phyloP scores from a whole-genome alignment of 2,888 invertebrate genomes.

The Ochropleura leucogaster region DNA sequence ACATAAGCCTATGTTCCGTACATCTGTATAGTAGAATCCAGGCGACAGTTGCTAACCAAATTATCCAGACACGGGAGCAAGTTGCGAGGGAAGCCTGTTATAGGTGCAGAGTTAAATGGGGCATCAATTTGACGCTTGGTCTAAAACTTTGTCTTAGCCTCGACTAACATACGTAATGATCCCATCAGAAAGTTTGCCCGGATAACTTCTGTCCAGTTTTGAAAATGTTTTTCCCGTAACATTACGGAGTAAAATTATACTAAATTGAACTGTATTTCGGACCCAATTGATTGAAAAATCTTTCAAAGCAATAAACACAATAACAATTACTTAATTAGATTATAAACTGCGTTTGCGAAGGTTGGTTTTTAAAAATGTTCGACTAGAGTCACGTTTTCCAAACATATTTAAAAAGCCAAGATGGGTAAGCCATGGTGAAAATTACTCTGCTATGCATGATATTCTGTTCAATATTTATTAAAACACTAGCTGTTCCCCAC shows the following conservation, averaged over 20 bases:
- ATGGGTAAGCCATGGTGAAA: too few species aligned
- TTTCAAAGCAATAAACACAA: too few species aligned
- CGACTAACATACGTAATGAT: conserved; percentile 9
- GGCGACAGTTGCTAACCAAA: conserved; percentile 53
- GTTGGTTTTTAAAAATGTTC: too few species aligned
- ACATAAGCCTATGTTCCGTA: background rate
- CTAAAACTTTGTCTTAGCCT: conserved; percentile 18
- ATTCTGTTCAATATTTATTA: background rate
- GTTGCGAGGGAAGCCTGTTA: conserved; percentile 63
- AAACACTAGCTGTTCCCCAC: too few species aligned
- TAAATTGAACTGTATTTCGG: too few species aligned
- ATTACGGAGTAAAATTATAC: background rate
- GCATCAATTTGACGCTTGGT: conserved; percentile 46
- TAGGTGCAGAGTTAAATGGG: conserved; percentile 64
- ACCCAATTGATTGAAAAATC: too few species aligned
- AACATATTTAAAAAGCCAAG: background rate
- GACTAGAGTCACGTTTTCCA: background rate
- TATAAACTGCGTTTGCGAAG: too few species aligned
- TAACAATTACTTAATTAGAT: too few species aligned
- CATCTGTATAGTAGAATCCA: background rate
- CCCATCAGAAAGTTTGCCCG: background rate
- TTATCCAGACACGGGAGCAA: conserved; percentile 67
- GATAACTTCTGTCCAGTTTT: background rate
- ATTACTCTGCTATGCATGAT: background rate
- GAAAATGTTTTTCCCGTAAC: background rate